Evolutionary conservation across 2,888 invertebrate genomes (phyloP).

Genomic region (Cenopis cana): DNA sequence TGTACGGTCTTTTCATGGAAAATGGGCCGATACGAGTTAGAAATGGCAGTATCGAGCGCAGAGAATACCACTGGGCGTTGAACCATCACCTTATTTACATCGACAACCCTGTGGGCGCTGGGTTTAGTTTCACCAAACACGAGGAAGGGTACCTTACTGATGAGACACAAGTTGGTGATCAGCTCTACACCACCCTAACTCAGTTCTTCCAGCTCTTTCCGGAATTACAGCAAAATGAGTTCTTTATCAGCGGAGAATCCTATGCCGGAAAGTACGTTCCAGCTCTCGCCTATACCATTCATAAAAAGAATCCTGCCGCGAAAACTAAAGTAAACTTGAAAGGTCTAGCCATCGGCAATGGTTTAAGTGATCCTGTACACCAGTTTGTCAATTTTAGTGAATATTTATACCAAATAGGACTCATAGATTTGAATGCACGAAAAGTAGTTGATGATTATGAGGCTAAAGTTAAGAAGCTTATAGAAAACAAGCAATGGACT

Average conservation of each 20-base stretch:
- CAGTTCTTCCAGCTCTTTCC: constrained; percentile 95
- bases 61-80: constrained; percentile 92
- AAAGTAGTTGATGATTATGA: constrained; percentile 86
- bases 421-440: constrained; percentile 86
- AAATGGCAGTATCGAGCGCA: constrained; percentile 75
- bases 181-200: constrained; percentile 89
- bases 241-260: constrained; percentile 96
- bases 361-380: constrained; percentile 91
- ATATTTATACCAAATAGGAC: constrained; percentile 91
- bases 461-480: constrained; percentile 83
- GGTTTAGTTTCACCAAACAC: constrained; percentile 93
- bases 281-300: too few relatives aligned
- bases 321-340: too few relatives aligned
- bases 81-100: too few relatives aligned
- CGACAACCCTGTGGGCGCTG: too few relatives aligned
- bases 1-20: constrained; percentile 93
- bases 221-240: constrained; percentile 89
- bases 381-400: constrained; percentile 90
- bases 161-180: constrained; percentile 91
- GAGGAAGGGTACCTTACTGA: constrained; percentile 91
- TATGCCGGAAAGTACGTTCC: constrained; percentile 92
- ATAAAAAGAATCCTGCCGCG: constrained; percentile 87
- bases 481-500: constrained; percentile 87
- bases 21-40: constrained; percentile 88
- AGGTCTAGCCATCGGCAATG: constrained; percentile 94